Evolutionary conservation across 2,888 invertebrate species (phyloP).

Genomic region (Urechis unicinctus): DNA sequence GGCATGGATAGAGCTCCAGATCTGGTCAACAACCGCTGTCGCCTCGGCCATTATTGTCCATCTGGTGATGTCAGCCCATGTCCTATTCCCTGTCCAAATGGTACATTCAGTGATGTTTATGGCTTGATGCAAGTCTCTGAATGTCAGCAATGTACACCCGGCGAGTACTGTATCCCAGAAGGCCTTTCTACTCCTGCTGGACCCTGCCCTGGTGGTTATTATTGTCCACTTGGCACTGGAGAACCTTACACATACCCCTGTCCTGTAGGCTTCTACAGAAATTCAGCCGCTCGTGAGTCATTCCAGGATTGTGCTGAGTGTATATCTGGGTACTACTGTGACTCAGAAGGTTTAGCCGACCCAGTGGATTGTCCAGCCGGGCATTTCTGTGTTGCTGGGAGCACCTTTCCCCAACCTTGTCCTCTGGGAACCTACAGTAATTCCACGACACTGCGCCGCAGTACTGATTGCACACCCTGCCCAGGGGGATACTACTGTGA

Average conservation of each 20-base stretch:
- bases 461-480: constrained; percentile 45
- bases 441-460: constrained; percentile 29
- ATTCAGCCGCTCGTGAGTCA: constrained; percentile 41
- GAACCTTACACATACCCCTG: constrained; percentile 33
- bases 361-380: constrained; percentile 44
- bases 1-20: constrained; percentile 38
- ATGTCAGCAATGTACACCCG: constrained; percentile 42
- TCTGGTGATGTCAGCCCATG: constrained; percentile 40
- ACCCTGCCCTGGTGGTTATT: constrained; percentile 44
- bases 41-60: constrained; percentile 43
- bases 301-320: constrained; percentile 46
- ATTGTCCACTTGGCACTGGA: constrained; percentile 43
- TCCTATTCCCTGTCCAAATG: constrained; percentile 43
- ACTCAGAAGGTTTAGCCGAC: constrained; percentile 33
- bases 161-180: constrained; percentile 36
- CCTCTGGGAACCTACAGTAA: constrained; percentile 47
- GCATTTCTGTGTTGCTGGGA: constrained; percentile 43
- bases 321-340: constrained; percentile 44
- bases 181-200: constrained; percentile 34
- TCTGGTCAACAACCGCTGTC: constrained; percentile 30
- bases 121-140: constrained; percentile 35
- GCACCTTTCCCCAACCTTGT: constrained; percentile 38
- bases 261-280: constrained; percentile 44
- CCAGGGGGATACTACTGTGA: constrained; percentile 48
- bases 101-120: constrained; percentile 35